Base-by-base conservation (phyloP, 2,888 invertebrate genomes). In the Melipona bicolor region DNA sequence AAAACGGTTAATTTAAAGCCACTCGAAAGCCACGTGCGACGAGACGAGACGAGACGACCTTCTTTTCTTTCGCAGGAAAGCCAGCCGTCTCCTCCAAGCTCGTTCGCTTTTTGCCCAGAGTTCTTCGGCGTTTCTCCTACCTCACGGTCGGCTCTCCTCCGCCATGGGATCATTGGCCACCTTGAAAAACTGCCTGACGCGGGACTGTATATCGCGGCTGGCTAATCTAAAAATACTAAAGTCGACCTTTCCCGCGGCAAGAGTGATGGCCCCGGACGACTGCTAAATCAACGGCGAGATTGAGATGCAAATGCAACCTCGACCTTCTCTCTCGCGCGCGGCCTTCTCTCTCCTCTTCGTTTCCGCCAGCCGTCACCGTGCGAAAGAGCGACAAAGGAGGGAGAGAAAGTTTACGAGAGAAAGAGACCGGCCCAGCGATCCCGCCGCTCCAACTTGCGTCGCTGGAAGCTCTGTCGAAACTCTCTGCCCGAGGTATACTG, bases 261-360 rank as follows among this genome's bases (percentile, higher is more conserved):
- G 89, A 90, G 87, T 86, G 91, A 91, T 87, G 88, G 88, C 80
- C 88, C 77, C 76, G 88, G 82, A 91, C 88, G 90, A 91, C 88
- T 88, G 91, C 88, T 93, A 91, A 93, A 92, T 92, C 90, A 92
- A 90, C 88, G 88, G 84, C 83, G 89, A 91, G 92, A 93, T 93
- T 93, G 92, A 92, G 91, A 92, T 93, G 92, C 92, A 93, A 93
- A 93, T 92, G 90, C 88, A 87, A 75, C 82, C 77, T 21, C 5
- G 21, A 32, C 77, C 9, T 6, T 65, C 65, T 24, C 73, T 52
- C n/a, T 77, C 86, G 85, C 79, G 81, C 75, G 72, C 27, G 4
- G 62, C 68, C 70, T 15, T 74, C 43, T 43, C 43, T 43, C 43
- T 43, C 11, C 43, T 43, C 64, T 24, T 56, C 65, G 52, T 54